phyloP scores from a whole-genome alignment of 92 coral and sea anemone genomes.

The Ricordea florida region DNA sequence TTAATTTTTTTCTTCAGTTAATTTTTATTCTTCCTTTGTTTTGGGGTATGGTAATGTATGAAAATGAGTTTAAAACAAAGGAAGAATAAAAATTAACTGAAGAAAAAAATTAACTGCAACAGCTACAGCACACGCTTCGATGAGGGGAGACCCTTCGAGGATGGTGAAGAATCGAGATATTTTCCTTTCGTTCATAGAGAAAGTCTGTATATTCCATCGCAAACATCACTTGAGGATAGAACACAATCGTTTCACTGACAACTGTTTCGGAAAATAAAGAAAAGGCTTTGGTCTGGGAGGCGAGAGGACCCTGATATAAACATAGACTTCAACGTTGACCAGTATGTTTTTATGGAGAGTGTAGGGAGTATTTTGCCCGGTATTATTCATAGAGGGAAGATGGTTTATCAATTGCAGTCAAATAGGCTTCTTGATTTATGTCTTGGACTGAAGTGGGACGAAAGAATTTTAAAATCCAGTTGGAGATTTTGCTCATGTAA shows the following conservation, averaged over 20 bases:
- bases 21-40: too few relatives aligned
- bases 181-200: too few relatives aligned
- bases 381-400: slow-evolving; percentile 49
- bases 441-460: slow-evolving; percentile 65
- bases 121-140: slow-evolving; percentile 20
- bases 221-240: slow-evolving; percentile 15
- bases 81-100: too few relatives aligned
- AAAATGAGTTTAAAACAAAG: too few relatives aligned
- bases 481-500: slow-evolving; percentile 60
- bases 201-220: too few relatives aligned
- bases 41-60: too few relatives aligned
- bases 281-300: slow-evolving; percentile 24
- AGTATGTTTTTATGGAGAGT: slow-evolving; percentile 52
- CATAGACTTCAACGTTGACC: slow-evolving; percentile 36
- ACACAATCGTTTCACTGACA: neutral
- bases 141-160: slow-evolving; percentile 37
- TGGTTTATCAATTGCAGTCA: slow-evolving; percentile 11
- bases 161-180: neutral
- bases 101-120: too few relatives aligned
- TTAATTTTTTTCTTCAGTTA: too few relatives aligned
- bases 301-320: too few relatives aligned
- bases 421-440: slow-evolving; percentile 38
- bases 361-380: slow-evolving; percentile 24
- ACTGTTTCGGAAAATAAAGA: slow-evolving; percentile 29
- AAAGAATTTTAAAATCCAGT: slow-evolving; percentile 37